Percentiles rank a stretch among this genome's conserved stretches.
These are phyloP conservation scores for Phalera bucephala DNA, from an alignment of 2,888 invertebrate species.

Conservation along the genomic window DNA sequence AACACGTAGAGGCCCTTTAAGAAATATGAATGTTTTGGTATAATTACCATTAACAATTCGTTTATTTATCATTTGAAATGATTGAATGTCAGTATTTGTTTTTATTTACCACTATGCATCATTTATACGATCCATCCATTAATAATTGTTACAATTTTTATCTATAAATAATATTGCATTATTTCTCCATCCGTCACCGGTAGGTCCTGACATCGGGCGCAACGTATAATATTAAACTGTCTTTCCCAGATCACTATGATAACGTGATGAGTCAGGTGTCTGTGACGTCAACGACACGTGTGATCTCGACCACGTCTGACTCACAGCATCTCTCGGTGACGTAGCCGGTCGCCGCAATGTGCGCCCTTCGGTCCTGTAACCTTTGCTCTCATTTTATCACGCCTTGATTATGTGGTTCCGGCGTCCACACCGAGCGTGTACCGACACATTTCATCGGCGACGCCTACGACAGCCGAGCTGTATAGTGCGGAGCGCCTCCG, in stretches of 20 bases:
- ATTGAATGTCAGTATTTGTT: no score
- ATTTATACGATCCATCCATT: no score
- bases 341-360: conserved; percentile 40
- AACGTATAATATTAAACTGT: conserved; percentile 21
- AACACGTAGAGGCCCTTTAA: no score
- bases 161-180: neutral
- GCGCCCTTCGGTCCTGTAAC: conserved; percentile 50
- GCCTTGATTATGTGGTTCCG: conserved; percentile 37
- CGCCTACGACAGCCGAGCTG: conserved; percentile 45
- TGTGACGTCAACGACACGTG: conserved; percentile 70
- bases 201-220: conserved; percentile 11
- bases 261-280: conserved; percentile 65
- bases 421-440: conserved; percentile 8
- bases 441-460: conserved; percentile 32
- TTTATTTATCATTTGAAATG: no score
- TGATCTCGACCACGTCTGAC: conserved; percentile 52
- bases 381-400: conserved; percentile 50
- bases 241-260: conserved; percentile 42
- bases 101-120: no score
- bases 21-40: no score
- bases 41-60: no score
- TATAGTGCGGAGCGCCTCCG: conserved; percentile 59
- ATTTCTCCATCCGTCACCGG: conserved; percentile 1
- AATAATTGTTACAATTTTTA: neutral
- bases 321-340: conserved; percentile 63